A percentile compares a stretch with the other conserved stretches of the same genome.
Evolutionary conservation across 2,888 invertebrate species (phyloP).

Genomic region (Deilephila porcellus): DNA sequence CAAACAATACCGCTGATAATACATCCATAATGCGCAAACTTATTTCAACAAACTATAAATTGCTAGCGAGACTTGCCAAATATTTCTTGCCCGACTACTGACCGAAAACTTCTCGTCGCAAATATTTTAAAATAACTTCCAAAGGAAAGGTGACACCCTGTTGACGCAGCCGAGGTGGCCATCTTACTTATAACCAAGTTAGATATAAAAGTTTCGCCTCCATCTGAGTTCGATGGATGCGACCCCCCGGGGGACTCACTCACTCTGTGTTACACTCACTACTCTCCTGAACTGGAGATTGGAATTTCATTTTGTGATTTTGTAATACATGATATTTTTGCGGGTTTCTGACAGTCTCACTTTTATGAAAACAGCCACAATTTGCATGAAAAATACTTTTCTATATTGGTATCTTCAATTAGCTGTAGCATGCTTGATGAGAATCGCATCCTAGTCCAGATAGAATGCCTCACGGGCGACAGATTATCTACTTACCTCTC

Average conservation of each 20-base stretch:
- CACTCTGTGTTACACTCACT: neutral
- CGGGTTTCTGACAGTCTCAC: no score
- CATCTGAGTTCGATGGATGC: constrained; percentile 28
- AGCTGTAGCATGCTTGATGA: no score
- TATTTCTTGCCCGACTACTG: constrained; percentile 60
- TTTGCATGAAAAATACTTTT: no score
- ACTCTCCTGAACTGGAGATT: neutral
- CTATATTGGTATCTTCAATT: no score
- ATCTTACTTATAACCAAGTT: constrained; percentile 77
- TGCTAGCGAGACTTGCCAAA: constrained; percentile 52
- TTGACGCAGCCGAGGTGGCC: constrained; percentile 73
- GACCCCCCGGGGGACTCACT: constrained; percentile 19
- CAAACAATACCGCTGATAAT: constrained; percentile 37
- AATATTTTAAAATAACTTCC: constrained; percentile 83
- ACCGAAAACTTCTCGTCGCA: constrained; percentile 72
- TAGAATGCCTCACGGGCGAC: no score
- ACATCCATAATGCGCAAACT: constrained; percentile 38
- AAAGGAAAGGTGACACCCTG: constrained; percentile 78
- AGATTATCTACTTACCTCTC: no score
- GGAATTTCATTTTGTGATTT: neutral
- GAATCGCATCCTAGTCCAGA: no score
- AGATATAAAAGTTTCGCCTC: constrained; percentile 76
- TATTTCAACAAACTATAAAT: constrained; percentile 24
- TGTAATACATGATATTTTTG: neutral
- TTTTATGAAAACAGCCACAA: no score